Evolutionary conservation across 2,113 vertebrate genomes (phyloP).

Genomic region (Xerus inauris): DNA sequence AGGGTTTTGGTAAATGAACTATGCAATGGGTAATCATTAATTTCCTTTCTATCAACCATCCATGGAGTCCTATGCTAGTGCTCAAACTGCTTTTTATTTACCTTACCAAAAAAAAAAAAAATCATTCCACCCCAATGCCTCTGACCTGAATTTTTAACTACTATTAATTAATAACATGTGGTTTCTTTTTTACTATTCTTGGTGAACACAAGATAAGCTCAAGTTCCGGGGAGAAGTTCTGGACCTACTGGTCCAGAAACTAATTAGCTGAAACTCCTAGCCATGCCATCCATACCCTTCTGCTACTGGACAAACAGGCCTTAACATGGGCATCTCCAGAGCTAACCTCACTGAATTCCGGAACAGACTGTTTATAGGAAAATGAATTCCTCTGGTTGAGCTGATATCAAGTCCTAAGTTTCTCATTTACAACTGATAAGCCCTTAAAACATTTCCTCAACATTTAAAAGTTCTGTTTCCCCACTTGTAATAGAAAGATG

Average conservation of each 20-base stretch:
- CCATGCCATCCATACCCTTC: neutral
- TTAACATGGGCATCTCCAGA: rapidly evolving
- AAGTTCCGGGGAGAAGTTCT: neutral
- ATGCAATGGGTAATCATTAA: conserved; percentile 75
- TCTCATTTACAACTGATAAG: neutral
- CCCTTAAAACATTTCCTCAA: neutral
- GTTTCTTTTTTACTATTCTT: conserved; percentile 31
- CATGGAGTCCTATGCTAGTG: conserved; percentile 32
- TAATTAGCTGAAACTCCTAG: neutral
- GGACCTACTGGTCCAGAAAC: neutral
- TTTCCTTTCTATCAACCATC: conserved; percentile 70
- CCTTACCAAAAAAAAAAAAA: conserved; percentile 63
- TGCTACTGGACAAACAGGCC: neutral
- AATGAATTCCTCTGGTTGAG: neutral
- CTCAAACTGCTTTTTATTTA: conserved; percentile 65
- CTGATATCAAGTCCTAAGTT: neutral
- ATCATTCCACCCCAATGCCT: conserved; percentile 16
- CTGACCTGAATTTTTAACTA: conserved; percentile 73
- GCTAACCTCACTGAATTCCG: neutral
- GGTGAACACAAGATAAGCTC: neutral
- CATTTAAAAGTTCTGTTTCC: neutral
- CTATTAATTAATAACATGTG: neutral
- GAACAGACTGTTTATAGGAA: neutral
- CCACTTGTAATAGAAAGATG: neutral
- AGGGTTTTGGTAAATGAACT: conserved; percentile 80